Evolutionary conservation across 1,140 invertebrate species (phyloP).

Genomic region (Listronotus oregonensis): DNA sequence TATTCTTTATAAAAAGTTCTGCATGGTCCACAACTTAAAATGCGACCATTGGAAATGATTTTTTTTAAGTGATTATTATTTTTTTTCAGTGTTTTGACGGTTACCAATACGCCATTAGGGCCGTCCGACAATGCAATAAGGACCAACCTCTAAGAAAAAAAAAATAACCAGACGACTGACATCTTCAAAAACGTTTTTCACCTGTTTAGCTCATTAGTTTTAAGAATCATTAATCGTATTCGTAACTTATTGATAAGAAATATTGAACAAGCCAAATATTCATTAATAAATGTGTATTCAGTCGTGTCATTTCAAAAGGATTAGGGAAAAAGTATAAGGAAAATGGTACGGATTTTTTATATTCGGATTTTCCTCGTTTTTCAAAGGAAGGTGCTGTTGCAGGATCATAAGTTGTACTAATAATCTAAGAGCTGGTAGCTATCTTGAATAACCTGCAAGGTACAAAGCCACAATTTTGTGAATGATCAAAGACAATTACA

Average conservation of each 20-base stretch:
- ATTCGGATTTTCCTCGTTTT: background rate
- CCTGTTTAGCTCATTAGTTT: slow-evolving; percentile 36
- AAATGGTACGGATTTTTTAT: background rate
- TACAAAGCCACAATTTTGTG: too few species aligned
- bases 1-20: too few species aligned
- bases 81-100: slow-evolving; percentile 55
- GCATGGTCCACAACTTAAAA: too few species aligned
- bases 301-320: slow-evolving; percentile 3
- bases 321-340: slow-evolving; percentile 1
- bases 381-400: too few species aligned
- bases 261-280: slow-evolving; percentile 34
- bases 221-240: slow-evolving; percentile 35
- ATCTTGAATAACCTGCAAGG: too few species aligned
- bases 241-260: slow-evolving; percentile 30
- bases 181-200: slow-evolving; percentile 39
- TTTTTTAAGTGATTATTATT: too few species aligned
- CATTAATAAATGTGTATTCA: slow-evolving; percentile 32
- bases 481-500: too few species aligned
- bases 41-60: too few species aligned
- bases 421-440: too few species aligned
- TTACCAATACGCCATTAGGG: slow-evolving; percentile 52
- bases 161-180: slow-evolving; percentile 49
- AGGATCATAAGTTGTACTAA: too few species aligned
- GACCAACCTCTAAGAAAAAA: slow-evolving; percentile 50
- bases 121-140: slow-evolving; percentile 57